Percentiles rank a stretch among this genome's conserved stretches.
phyloP scores from a whole-genome alignment of 1,140 invertebrate genomes.

The Homalodisca vitripennis region DNA sequence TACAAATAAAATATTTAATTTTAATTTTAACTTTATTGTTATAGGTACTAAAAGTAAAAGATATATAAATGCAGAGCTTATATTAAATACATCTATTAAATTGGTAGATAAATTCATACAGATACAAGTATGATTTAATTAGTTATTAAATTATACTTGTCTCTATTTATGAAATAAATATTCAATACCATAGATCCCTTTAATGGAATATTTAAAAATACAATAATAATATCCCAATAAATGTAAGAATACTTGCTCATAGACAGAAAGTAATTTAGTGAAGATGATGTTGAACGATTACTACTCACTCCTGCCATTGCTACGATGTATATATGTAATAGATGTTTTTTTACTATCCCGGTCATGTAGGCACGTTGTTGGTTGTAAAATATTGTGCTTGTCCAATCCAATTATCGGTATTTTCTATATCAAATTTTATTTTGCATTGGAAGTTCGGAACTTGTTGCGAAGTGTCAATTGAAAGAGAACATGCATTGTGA shows the following conservation, averaged over 20 bases:
- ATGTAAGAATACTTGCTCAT: conserved; percentile 13
- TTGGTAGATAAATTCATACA: background rate
- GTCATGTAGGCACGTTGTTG: background rate
- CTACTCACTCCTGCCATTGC: conserved; percentile 23
- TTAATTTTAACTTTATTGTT: background rate
- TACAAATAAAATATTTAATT: background rate
- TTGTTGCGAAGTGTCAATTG: background rate
- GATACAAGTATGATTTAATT: background rate
- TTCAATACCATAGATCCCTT: background rate
- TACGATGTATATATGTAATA: conserved; percentile 14
- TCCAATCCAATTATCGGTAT: background rate
- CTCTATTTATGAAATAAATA: background rate
- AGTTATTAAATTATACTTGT: background rate
- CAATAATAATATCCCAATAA: conserved; percentile 11
- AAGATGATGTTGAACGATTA: too few species aligned
- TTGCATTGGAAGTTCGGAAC: background rate
- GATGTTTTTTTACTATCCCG: background rate
- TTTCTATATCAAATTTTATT: conserved; percentile 19
- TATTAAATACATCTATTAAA: background rate
- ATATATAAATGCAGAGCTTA: background rate
- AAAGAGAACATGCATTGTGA: background rate
- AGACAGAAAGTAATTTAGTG: background rate
- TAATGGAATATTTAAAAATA: background rate
- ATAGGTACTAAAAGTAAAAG: background rate
- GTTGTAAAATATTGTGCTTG: background rate